A percentile compares a stretch with the other conserved stretches of the same genome.
These are phyloP conservation scores for Poeciliopsis retropinna DNA, from an alignment of 2,113 vertebrate species.

Conservation along the genomic window DNA sequence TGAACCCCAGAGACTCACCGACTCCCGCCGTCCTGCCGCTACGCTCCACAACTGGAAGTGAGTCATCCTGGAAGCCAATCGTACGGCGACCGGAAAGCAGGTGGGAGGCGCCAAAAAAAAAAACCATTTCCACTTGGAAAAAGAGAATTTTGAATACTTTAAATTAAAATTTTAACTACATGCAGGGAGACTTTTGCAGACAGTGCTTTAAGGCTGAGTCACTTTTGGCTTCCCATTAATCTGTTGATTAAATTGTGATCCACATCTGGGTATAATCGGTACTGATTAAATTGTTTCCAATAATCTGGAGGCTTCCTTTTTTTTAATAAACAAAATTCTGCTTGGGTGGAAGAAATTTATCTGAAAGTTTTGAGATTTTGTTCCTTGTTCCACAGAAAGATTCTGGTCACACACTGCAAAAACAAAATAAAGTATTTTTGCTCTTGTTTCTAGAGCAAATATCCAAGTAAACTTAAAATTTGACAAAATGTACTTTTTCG, in stretches of 20 bases:
- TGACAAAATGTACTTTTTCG: no score
- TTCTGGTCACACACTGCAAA: slow-evolving; percentile 9
- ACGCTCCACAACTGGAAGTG: slow-evolving; percentile 21
- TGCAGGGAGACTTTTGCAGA: background rate
- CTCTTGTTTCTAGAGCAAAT: no score
- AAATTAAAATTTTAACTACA: background rate
- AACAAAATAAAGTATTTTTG: no score
- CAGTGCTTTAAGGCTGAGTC: background rate
- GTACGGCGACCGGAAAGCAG: background rate
- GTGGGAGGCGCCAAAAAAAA: slow-evolving; percentile 10
- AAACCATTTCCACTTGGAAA: slow-evolving; percentile 3
- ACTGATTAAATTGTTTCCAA: slow-evolving; percentile 32
- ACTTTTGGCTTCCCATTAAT: slow-evolving; percentile 12
- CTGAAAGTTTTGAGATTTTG: background rate
- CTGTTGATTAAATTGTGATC: slow-evolving; percentile 19
- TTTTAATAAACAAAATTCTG: background rate
- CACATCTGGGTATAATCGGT: slow-evolving; percentile 23
- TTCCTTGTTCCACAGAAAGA: slow-evolving; percentile 27
- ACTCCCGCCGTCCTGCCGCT: slow-evolving; percentile 16
- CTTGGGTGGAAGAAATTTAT: background rate
- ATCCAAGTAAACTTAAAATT: no score
- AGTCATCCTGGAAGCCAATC: slow-evolving; percentile 14
- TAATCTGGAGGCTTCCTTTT: slow-evolving; percentile 22
- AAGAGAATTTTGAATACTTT: background rate
- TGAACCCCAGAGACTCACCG: slow-evolving; percentile 34